phyloP scores from a whole-genome alignment of 2,888 invertebrate genomes.

The Patella caerulea region DNA sequence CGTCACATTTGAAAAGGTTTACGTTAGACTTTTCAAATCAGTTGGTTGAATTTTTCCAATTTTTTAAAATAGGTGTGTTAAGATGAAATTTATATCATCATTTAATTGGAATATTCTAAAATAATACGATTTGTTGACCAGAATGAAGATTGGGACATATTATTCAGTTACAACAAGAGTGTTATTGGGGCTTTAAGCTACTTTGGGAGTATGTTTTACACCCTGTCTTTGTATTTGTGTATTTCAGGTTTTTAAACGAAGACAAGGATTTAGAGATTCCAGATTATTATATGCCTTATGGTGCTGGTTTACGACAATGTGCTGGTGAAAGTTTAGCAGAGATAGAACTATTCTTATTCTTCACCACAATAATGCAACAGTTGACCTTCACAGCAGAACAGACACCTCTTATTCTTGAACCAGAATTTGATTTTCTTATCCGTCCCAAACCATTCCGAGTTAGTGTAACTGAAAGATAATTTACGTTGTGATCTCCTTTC shows the following conservation, averaged over 20 bases:
- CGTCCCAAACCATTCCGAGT: constrained; percentile 48
- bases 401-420: constrained; percentile 40
- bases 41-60: too few species aligned
- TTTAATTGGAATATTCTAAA: too few species aligned
- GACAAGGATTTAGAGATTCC: constrained; percentile 50
- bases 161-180: too few species aligned
- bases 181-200: background rate
- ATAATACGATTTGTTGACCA: too few species aligned
- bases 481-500: too few species aligned
- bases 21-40: too few species aligned
- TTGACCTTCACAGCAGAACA: constrained; percentile 36
- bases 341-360: constrained; percentile 55
- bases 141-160: too few species aligned
- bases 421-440: constrained; percentile 46
- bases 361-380: constrained; percentile 53
- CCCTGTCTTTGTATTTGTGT: constrained; percentile 8
- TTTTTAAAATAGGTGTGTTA: too few species aligned
- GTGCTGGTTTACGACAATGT: constrained; percentile 52
- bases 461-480: constrained; percentile 29
- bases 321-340: constrained; percentile 58
- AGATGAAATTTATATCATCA: too few species aligned
- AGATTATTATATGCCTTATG: constrained; percentile 57
- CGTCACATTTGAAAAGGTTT: too few species aligned
- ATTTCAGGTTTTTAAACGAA: constrained; percentile 51
- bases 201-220: background rate